Evolutionary conservation across 2,113 vertebrate genomes (phyloP).

Genomic region (Centropus unirufus): DNA sequence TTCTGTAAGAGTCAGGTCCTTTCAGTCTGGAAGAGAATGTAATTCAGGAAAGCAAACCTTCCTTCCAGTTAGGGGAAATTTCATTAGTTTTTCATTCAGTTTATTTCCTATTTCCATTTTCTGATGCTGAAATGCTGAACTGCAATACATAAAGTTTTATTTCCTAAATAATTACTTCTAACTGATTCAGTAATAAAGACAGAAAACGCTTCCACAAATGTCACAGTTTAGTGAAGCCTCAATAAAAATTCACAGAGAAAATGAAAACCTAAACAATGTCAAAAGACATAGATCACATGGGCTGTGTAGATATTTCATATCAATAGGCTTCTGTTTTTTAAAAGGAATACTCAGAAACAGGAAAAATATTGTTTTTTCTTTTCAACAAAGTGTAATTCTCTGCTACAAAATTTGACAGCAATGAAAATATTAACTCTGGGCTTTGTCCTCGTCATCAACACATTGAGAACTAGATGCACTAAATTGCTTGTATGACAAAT

Average conservation of each 20-base stretch:
- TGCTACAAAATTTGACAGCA: not conserved
- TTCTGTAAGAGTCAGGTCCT: not conserved
- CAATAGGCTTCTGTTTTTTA: not conserved
- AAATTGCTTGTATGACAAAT: not conserved
- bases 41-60: not conserved
- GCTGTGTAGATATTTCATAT: not conserved
- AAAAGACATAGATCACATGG: not conserved
- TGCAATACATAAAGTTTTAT: not conserved
- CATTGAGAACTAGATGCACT: not conserved
- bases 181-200: not conserved
- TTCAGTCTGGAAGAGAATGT: not conserved
- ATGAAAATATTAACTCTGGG: not conserved
- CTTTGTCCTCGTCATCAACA: not conserved
- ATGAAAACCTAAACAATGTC: not conserved
- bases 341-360: not conserved
- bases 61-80: not conserved
- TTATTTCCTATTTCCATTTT: not conserved
- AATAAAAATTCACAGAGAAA: not conserved
- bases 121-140: not conserved
- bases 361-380: not conserved
- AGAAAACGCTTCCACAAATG: not conserved
- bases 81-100: not conserved
- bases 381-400: not conserved
- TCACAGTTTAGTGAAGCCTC: not conserved
- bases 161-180: not conserved